Evolutionary conservation across 1,140 invertebrate species (phyloP), one percentile per base, ranked within the genome.

Genomic region (Bactericera cockerelli): DNA sequence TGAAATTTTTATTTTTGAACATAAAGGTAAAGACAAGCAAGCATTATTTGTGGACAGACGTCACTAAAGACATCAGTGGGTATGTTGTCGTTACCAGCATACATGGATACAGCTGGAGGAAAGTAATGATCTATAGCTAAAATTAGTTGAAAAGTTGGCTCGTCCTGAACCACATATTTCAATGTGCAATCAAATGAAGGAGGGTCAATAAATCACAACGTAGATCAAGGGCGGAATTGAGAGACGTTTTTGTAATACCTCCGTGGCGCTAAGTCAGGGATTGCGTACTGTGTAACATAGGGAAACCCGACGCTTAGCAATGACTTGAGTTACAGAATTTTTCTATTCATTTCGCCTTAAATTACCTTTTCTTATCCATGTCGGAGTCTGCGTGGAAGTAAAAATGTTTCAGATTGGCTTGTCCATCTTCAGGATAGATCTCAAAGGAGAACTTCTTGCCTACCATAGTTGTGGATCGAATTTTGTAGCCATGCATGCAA

Each of bases 301-400:
- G n/a, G n/a, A n/a, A n/a, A n/a, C n/a, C n/a, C n/a, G n/a, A n/a
- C n/a, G n/a, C n/a, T n/a, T n/a, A n/a, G n/a, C n/a, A n/a, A n/a
- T n/a, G n/a, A n/a, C n/a, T n/a, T n/a, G n/a, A n/a, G n/a, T n/a
- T n/a, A n/a, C n/a, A n/a, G n/a, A n/a, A n/a, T n/a, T n/a, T n/a
- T n/a, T n/a, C n/a, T n/a, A n/a, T n/a, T n/a, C n/a, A n/a, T n/a
- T n/a, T n/a, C n/a, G n/a, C n/a, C 22, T 49, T 54, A 16, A 62
- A 63, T 69, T 69, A 96, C 93, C 92, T 83, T 76, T 93, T 93
- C 70, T 89, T 91, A 67, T 98, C 93, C 74, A 90, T 87, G 72
- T 96, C 92, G 10, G 88, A 89, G 66, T 97, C 93, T 1, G 91
- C 87, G 68, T 87, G 83, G 73, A 97, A 94, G 69, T 87, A 92